Base-by-base conservation (phyloP, 2,888 invertebrate genomes). In the Sarcophaga subvicina region DNA sequence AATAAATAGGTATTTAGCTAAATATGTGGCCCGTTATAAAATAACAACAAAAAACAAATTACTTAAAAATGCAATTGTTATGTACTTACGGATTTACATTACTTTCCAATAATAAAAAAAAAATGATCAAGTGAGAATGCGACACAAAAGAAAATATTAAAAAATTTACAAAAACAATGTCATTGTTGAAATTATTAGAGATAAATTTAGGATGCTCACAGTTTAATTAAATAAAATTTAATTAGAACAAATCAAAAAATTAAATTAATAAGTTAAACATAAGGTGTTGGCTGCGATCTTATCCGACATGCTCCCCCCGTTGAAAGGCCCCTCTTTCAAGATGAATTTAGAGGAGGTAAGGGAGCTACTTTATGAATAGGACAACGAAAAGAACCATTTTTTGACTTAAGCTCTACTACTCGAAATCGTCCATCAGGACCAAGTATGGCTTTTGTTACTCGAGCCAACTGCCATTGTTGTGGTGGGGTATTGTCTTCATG, bases 31-130 rank as follows among this genome's bases (percentile, higher is more conserved):
- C 59, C n/a, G 59, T 59, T 59, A 17, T 17, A 59, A 59, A 59
- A 59, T 59, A 59, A 59, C 59, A 59, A 59, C 14, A 59, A 59
- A 59, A 59, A 6, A 59, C 3, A 27, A 27, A 59, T 59, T 5
- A n/a, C n/a, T 60, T 60, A 60, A 60, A 60, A 60, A 3, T n/a
- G 60, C n/a, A 60, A 60, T n/a, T 17, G 60, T 60, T 60, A 60
- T 60, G 60, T 60, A n/a, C 17, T 60, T 60, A n/a, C 4, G 11
- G 37, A 25, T 63, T 63, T 63, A 63, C 5, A 63, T 63, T 25
- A 62, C 62, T 62, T 62, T 62, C 62, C 22, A 62, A 62, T 22
- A 62, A 62, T 62, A 62, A 62, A 62, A 62, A 22, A 22, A 22
- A 62, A 62, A 27, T 22, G 22, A 62, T 22, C 62, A 62, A 20